Conservation (phyloP, 2,797 vertebrate genomes). For the Parauchenoglanis ngamensis region DNA sequence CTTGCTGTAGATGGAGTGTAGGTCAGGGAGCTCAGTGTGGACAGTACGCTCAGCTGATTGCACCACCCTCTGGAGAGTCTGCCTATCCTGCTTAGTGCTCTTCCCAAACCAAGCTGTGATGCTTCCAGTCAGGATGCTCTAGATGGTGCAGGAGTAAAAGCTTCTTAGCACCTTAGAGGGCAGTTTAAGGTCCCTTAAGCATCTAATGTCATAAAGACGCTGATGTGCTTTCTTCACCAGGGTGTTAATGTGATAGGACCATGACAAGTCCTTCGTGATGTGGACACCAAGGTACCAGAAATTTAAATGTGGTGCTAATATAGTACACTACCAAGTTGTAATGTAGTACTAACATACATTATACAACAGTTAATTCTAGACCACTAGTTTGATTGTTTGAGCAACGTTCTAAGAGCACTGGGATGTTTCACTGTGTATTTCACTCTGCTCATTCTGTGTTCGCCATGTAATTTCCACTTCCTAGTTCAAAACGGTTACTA, state of each 20-base stretch:
- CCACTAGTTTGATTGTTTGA: too few relatives aligned
- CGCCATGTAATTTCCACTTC: background rate
- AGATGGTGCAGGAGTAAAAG: too few relatives aligned
- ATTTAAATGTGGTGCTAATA: too few relatives aligned
- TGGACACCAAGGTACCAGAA: too few relatives aligned
- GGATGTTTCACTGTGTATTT: background rate
- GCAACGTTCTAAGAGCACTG: background rate
- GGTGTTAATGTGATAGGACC: background rate
- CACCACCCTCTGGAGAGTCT: too few relatives aligned
- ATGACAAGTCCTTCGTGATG: too few relatives aligned
- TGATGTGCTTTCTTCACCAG: too few relatives aligned
- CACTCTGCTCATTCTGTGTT: background rate
- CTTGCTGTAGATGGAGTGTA: too few relatives aligned
- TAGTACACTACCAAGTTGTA: background rate
- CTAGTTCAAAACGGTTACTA: background rate
- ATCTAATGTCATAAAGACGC: background rate
- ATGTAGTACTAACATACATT: background rate
- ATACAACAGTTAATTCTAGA: too few relatives aligned
- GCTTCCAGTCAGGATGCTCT: background rate
- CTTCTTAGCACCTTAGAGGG: background rate
- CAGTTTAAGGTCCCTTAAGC: background rate
- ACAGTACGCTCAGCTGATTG: too few relatives aligned
- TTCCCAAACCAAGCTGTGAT: background rate
- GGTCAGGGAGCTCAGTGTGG: too few relatives aligned
- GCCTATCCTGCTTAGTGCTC: too few relatives aligned